These are phyloP conservation scores for Gephyroberyx darwinii DNA, from an alignment of 2,797 vertebrate genomes.

Conservation along the genomic window DNA sequence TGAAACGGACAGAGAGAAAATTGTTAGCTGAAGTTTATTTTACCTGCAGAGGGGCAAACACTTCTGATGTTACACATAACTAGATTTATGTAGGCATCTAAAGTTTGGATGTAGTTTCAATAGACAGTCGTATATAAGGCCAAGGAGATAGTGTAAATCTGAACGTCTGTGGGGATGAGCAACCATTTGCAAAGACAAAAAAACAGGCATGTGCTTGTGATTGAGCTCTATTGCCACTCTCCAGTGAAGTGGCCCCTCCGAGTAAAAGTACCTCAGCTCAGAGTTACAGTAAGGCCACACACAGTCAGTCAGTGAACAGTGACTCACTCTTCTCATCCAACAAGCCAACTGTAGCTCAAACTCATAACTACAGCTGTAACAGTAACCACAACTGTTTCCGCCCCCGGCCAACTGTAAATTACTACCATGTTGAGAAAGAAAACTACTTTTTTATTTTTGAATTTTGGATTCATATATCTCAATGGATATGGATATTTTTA, in stretches of 20 bases:
- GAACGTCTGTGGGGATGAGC: constrained; percentile 54
- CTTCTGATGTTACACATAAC: constrained; percentile 21
- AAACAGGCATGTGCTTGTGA: constrained; percentile 58
- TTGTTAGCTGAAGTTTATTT: constrained; percentile 31
- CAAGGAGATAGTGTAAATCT: constrained; percentile 50
- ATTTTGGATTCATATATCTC: no score
- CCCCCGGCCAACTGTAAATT: neutral
- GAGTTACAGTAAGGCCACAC: constrained; percentile 57
- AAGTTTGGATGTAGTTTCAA: constrained; percentile 56
- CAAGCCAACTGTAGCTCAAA: constrained; percentile 30
- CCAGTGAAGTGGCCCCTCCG: constrained; percentile 43
- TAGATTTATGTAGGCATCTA: constrained; percentile 43
- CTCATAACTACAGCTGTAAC: neutral
- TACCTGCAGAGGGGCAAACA: constrained; percentile 40
- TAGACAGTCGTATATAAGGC: constrained; percentile 58
- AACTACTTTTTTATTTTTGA: neutral
- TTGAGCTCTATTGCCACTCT: constrained; percentile 35
- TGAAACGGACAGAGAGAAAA: neutral
- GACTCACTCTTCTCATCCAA: constrained; percentile 29
- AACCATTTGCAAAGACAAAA: constrained; percentile 14
- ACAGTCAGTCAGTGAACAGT: constrained; percentile 32
- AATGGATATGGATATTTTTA: neutral
- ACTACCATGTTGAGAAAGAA: neutral
- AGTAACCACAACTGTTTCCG: no score
- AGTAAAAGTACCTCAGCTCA: constrained; percentile 44